Conservation (phyloP, 64 coral and sea anemone species). For the Anthopleura sola region DNA sequence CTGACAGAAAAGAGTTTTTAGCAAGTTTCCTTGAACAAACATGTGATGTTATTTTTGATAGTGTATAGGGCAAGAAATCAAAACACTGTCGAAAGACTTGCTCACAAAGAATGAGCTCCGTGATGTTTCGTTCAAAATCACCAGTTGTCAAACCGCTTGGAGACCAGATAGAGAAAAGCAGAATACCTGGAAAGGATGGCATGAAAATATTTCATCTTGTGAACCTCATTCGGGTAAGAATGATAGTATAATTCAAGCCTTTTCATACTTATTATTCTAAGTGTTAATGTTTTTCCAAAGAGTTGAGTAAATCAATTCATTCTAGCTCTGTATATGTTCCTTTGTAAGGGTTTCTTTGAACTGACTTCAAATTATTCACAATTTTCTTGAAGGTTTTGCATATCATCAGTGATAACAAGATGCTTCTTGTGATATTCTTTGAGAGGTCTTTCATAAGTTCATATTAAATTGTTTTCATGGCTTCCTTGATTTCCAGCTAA, state of each 20-base stretch:
- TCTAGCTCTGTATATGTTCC: not conserved
- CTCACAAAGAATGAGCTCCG: not conserved
- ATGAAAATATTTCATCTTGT: slow-evolving; percentile 41
- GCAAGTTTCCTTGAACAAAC: not conserved
- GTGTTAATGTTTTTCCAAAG: not conserved
- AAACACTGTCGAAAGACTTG: not conserved
- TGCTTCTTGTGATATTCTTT: too few species aligned
- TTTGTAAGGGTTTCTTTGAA: not conserved
- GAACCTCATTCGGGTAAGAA: slow-evolving; percentile 59
- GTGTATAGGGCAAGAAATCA: not conserved
- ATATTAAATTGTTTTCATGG: too few species aligned
- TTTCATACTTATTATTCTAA: not conserved
- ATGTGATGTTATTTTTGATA: not conserved
- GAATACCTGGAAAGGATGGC: slow-evolving; percentile 59
- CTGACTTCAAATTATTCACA: not conserved
- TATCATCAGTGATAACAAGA: too few species aligned
- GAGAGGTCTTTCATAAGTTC: too few species aligned
- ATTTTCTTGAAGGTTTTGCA: not conserved
- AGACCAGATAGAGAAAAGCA: not conserved
- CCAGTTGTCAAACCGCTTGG: not conserved
- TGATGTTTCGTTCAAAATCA: not conserved
- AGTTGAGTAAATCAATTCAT: not conserved
- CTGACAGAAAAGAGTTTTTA: not conserved
- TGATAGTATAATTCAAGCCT: not conserved
- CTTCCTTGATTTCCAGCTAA: too few species aligned